Percentiles rank a stretch among this genome's conserved stretches.
These are phyloP conservation scores for Drosophila truncata DNA, from an alignment of 1,140 invertebrate species.

Conservation along the genomic window DNA sequence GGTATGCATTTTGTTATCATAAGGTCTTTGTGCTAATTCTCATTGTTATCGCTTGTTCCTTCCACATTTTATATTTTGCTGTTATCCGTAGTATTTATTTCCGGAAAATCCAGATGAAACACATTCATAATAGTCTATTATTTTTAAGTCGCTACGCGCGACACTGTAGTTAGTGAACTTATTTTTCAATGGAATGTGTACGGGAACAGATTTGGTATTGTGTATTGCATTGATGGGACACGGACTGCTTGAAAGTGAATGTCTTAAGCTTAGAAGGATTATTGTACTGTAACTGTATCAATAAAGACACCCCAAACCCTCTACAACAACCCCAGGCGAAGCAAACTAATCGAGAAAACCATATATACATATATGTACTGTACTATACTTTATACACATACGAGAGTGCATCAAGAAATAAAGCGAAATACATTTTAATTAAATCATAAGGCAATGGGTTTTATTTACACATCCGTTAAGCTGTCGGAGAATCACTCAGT, in stretches of 20 bases:
- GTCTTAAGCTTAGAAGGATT: slow-evolving; percentile 57
- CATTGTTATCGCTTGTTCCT: slow-evolving; percentile 61
- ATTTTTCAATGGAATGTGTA: slow-evolving; percentile 64
- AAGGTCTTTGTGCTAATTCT: neutral
- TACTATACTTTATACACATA: slow-evolving; percentile 57
- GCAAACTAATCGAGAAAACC: slow-evolving; percentile 53
- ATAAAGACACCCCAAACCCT: slow-evolving; percentile 32
- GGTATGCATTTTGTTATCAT: neutral
- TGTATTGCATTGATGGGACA: slow-evolving; percentile 46
- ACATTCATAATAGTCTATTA: slow-evolving; percentile 37
- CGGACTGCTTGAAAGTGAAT: slow-evolving; percentile 55
- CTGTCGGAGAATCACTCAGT: neutral
- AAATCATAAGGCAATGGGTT: slow-evolving; percentile 37
- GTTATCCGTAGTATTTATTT: slow-evolving; percentile 74
- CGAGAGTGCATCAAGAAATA: slow-evolving; percentile 42
- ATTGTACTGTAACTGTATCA: slow-evolving; percentile 35
- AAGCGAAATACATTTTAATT: slow-evolving; percentile 71
- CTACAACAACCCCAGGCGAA: slow-evolving; percentile 15
- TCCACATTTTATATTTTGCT: slow-evolving; percentile 35
- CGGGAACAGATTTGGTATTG: slow-evolving; percentile 64
- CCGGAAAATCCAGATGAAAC: slow-evolving; percentile 32
- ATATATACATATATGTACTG: slow-evolving; percentile 55
- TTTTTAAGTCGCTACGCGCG: slow-evolving; percentile 42
- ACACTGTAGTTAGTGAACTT: slow-evolving; percentile 71
- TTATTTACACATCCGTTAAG: slow-evolving; percentile 10